Evolutionary conservation across 2,888 invertebrate genomes (phyloP), one percentile per base, ranked within the genome.

Genomic region (Lymantria monacha): DNA sequence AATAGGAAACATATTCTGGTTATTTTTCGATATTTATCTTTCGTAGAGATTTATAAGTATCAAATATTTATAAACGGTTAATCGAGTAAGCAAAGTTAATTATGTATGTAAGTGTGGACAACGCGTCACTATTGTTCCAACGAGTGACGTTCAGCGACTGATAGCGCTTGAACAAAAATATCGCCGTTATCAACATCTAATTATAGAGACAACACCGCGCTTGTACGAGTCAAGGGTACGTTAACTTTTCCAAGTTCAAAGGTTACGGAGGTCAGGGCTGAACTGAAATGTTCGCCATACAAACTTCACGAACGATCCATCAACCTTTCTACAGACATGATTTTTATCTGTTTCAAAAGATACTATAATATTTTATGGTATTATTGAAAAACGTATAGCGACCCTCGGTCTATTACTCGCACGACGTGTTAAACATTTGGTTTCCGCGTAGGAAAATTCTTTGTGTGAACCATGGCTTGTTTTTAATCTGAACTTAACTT

Each of bases 241-340:
- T 84, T 85, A 81, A 85, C 85, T 81, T 76, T 83, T 81, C 77
- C 82, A 88, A 88, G 88, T 87, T 88, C 90, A 88, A 82, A 87
- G 89, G 83, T 88, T 87, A 72, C 61, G 22, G 74, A 78, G 88
- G 78, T 90, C 89, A 87, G 69, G 81, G 81, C 72, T 76, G 66
- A 71, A 62, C 72, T 58, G 59, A 73, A 69, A 59, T 50, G 64
- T 67, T 63, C 53, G 61, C 60, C 54, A 51, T 15, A 55, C 45
- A 50, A 63, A 61, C 46, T 63, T 67, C 59, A 54, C 56, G 57
- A 64, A 64, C 55, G 62, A 64, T 54, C 50, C 55, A 55, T 63
- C 58, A 56, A 54, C 53, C 51, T 56, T 65, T 62, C 60, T 3
- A 22, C 22, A 2, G 22, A 22, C 22, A 22, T 22, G 22, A 5